These are phyloP conservation scores for Mustela lutreola DNA, from an alignment of 2,113 vertebrate genomes.

Conservation along the genomic window DNA sequence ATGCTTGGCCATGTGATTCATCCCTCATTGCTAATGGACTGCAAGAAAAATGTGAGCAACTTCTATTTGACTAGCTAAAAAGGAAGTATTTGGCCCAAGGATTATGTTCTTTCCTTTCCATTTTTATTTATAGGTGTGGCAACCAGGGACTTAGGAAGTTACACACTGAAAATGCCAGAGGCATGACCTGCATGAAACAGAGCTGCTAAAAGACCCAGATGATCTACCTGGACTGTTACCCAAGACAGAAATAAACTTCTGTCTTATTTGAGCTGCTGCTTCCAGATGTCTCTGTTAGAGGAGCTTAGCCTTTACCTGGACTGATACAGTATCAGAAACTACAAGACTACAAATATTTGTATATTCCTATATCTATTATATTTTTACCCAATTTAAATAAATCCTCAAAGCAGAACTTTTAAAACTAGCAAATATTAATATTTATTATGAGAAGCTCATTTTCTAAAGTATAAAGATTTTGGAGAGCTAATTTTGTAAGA, in stretches of 20 bases:
- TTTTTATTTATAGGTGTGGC: background rate
- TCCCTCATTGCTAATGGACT: background rate
- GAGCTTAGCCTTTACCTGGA: background rate
- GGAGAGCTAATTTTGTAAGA: background rate
- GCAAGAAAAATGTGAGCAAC: background rate
- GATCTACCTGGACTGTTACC: background rate
- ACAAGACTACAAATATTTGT: constrained; percentile 61
- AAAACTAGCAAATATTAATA: constrained; percentile 78
- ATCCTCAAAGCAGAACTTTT: constrained; percentile 75
- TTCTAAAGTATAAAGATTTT: constrained; percentile 63
- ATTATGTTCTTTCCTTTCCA: background rate
- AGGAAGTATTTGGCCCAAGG: background rate
- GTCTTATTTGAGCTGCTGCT: background rate
- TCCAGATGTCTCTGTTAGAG: background rate
- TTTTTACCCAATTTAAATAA: constrained; percentile 77
- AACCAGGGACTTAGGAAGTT: background rate
- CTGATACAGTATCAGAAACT: constrained; percentile 33
- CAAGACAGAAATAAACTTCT: background rate
- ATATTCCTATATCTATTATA: constrained; percentile 17
- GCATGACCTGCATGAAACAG: background rate
- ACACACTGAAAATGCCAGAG: background rate
- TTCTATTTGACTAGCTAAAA: background rate
- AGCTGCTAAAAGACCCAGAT: background rate
- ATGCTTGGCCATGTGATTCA: background rate
- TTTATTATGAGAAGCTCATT: constrained; percentile 75